These are phyloP conservation scores for Hyperopisus bebe DNA, from an alignment of 2,113 vertebrate species.

Conservation along the genomic window DNA sequence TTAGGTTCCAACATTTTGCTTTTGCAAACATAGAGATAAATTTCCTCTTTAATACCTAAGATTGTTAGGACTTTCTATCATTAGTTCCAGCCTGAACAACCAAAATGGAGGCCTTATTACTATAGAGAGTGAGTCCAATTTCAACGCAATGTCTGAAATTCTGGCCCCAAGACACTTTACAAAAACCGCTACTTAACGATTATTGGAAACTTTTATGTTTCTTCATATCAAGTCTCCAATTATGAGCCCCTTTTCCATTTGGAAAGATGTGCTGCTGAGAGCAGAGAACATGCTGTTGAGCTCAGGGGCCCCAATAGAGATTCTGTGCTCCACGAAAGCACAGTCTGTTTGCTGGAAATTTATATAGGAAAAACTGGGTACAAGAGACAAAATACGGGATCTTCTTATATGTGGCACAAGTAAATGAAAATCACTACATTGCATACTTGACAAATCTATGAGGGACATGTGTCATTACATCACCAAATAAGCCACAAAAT, in stretches of 20 bases:
- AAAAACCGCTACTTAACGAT: not conserved
- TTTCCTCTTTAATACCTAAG: not conserved
- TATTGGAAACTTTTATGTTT: not conserved
- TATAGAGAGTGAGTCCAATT: not conserved
- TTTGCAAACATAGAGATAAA: not conserved
- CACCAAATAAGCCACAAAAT: not conserved
- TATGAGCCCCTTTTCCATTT: not conserved
- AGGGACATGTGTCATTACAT: not conserved
- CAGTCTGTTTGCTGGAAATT: not conserved
- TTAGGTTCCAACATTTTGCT: not conserved
- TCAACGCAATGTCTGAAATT: not conserved
- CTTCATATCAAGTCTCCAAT: not conserved
- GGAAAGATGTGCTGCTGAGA: not conserved
- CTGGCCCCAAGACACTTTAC: not conserved
- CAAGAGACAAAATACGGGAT: not conserved
- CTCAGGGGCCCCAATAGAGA: not conserved
- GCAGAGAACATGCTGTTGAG: not conserved
- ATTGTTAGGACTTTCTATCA: not conserved
- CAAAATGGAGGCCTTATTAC: not conserved
- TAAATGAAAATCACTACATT: not conserved
- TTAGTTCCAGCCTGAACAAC: not conserved
- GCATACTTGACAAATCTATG: not conserved
- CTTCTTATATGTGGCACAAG: not conserved
- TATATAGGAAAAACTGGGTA: too few relatives aligned
- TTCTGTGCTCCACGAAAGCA: not conserved